Base-by-base conservation (phyloP, 2,888 invertebrate species). In the Hypena proboscidalis region DNA sequence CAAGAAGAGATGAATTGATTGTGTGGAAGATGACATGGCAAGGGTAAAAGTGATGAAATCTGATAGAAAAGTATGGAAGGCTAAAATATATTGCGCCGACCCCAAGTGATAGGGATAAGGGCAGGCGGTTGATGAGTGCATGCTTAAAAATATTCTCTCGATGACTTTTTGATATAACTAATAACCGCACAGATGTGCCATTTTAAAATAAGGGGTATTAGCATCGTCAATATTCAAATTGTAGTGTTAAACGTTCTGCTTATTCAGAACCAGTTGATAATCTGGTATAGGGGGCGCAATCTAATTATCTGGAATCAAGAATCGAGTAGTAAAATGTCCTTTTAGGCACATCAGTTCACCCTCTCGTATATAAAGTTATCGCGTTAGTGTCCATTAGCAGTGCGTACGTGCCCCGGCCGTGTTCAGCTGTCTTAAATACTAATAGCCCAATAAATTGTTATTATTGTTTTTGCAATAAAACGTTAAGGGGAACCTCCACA, bases 381-480 rank as follows among this genome's bases (percentile, higher is more conserved):
- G 60, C 64, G 62, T 67, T 71, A 65, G 63, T 60, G 60, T 59
- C 66, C 63, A 71, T 76, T 75, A 70, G 69, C 58, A 68, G 68
- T 61, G 56, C 43, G 45, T 50, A 65, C 59, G 55, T 60, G 60
- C 55, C 61, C 67, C 46, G 46, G 40, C 57, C 44, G 38, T 44
- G 40, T 47, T 54, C 74, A 71, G 66, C 72, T 74, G 72, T 59
- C 55, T 50, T 52, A 50, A n/a, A 50, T 60, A 59, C 55, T 47
- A 52, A 57, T 52, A 58, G 41, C 55, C 54, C 53, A 56, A 56
- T 58, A 65, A 56, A 51, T 59, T 65, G 55, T 59, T 58, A 57
- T 58, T 62, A 56, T 65, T 63, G 55, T 54, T 63, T 50, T 37
- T 35, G 23, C 31, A 21, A 56, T 52, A 56, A 55, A 58, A 37